These are phyloP conservation scores for Fundulus diaphanus DNA, from an alignment of 2,797 vertebrate species.

Conservation along the genomic window DNA sequence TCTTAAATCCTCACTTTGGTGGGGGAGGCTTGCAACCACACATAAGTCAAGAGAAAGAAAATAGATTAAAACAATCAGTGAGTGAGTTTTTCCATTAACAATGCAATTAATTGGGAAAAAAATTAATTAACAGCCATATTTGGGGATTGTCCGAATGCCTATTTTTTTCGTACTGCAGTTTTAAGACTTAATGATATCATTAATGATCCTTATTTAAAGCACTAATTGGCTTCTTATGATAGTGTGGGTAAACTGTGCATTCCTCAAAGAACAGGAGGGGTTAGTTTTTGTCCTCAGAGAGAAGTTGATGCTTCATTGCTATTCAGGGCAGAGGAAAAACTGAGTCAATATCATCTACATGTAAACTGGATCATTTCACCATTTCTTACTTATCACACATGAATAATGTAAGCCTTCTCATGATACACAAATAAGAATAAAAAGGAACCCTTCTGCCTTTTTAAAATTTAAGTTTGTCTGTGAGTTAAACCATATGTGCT, in stretches of 20 bases:
- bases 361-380: not conserved
- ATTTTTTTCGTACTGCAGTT: not conserved
- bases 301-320: not conserved
- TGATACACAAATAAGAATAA: not conserved
- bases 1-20: not conserved
- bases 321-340: not conserved
- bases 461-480: conserved; percentile 30
- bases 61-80: not conserved
- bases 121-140: not conserved
- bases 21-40: not conserved
- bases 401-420: not conserved
- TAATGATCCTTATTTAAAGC: not conserved
- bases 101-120: no score
- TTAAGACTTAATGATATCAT: not conserved
- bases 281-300: not conserved
- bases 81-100: no score
- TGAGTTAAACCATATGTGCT: not conserved
- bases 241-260: no score
- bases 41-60: not conserved
- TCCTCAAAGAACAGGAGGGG: not conserved
- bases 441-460: not conserved
- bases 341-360: not conserved
- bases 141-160: not conserved
- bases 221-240: no score
- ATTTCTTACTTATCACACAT: not conserved